Evolutionary conservation across 2,797 vertebrate species (phyloP).

Genomic region (Euthynnus affinis): DNA sequence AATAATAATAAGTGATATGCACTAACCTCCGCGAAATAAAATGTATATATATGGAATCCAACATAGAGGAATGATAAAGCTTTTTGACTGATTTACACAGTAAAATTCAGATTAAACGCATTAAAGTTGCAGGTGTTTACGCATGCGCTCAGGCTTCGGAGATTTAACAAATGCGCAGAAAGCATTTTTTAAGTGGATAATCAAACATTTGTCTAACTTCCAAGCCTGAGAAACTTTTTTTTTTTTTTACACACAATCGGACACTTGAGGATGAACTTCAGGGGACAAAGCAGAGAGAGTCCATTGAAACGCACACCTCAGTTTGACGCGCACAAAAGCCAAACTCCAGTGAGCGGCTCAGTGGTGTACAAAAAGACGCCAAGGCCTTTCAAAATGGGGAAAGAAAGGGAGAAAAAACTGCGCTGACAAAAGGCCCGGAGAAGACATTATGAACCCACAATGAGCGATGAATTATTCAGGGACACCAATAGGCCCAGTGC

Average conservation of each 20-base stretch:
- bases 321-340: slow-evolving; percentile 95
- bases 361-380: slow-evolving; percentile 95
- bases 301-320: slow-evolving; percentile 99
- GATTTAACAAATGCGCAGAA: slow-evolving; percentile 71
- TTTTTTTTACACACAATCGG: slow-evolving; percentile 92
- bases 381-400: slow-evolving; percentile 96
- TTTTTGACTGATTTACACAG: not conserved
- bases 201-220: slow-evolving; percentile 99
- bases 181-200: slow-evolving; percentile 94
- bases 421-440: slow-evolving; percentile 94
- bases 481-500: slow-evolving; percentile 90
- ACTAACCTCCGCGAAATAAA: not conserved
- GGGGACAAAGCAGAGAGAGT: slow-evolving; percentile 97
- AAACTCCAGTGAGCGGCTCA: slow-evolving; percentile 92
- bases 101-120: not conserved
- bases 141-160: slow-evolving; percentile 21
- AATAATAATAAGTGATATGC: not conserved
- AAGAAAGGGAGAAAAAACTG: slow-evolving; percentile 97
- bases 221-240: slow-evolving; percentile 92
- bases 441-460: slow-evolving; percentile 99
- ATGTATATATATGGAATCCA: not conserved
- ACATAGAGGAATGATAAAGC: not conserved
- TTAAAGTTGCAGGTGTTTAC: slow-evolving; percentile 4
- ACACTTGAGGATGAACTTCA: slow-evolving; percentile 99
- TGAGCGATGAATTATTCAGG: slow-evolving; percentile 99